Evolutionary conservation across 2,113 vertebrate species (phyloP).

Genomic region (Forbesichthys agassizii): DNA sequence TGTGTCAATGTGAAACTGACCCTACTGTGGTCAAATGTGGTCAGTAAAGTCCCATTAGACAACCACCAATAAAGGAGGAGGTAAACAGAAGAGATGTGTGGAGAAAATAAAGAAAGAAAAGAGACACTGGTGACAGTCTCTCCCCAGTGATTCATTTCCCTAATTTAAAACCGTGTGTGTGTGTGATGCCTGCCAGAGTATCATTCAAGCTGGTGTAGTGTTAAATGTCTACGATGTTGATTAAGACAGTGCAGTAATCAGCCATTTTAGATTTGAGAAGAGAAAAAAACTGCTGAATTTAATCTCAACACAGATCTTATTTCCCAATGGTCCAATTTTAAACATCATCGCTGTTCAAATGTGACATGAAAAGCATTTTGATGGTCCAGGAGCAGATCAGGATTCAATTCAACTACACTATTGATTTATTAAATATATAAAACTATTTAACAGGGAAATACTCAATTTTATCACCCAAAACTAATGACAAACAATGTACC

Average conservation of each 20-base stretch:
- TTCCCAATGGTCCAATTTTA: neutral
- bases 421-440: too few relatives aligned
- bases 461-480: too few relatives aligned
- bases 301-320: too few relatives aligned
- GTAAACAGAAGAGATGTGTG: neutral
- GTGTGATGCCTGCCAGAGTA: slow-evolving; percentile 2
- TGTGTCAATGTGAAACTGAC: slow-evolving; percentile 9
- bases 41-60: slow-evolving; percentile 13
- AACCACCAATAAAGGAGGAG: neutral
- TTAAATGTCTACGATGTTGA: neutral
- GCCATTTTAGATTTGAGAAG: too few relatives aligned
- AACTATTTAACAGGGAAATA: too few relatives aligned
- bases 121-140: slow-evolving; percentile 5
- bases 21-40: slow-evolving; percentile 10
- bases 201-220: neutral
- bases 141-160: slow-evolving; percentile 32
- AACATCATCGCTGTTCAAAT: too few relatives aligned
- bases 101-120: neutral
- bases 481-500: too few relatives aligned
- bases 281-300: too few relatives aligned
- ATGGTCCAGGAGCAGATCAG: too few relatives aligned
- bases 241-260: too few relatives aligned
- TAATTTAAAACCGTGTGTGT: slow-evolving; percentile 29
- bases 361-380: too few relatives aligned
- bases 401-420: too few relatives aligned